Conservation (phyloP, 2,888 invertebrate species). For the Epirrhoe tristata region DNA sequence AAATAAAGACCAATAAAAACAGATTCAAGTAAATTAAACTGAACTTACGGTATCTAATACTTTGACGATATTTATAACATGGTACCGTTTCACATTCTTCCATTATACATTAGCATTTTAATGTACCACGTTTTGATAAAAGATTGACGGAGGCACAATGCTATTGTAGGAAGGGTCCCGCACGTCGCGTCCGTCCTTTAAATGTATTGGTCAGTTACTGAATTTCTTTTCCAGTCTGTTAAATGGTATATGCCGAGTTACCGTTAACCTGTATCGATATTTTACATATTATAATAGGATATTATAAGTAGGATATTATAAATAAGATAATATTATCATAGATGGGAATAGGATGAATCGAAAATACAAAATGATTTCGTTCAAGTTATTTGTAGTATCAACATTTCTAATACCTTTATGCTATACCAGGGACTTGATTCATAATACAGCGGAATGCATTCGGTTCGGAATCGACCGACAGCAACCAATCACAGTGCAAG, state of each 20-base stretch:
- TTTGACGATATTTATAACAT: conserved; percentile 34
- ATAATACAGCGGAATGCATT: too few relatives aligned
- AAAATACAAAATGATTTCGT: too few relatives aligned
- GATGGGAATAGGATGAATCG: too few relatives aligned
- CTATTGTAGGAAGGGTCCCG: conserved; percentile 24
- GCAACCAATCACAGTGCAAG: too few relatives aligned
- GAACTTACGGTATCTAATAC: conserved; percentile 35
- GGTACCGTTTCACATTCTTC: conserved; percentile 42
- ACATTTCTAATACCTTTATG: too few relatives aligned
- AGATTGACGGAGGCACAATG: conserved; percentile 39
- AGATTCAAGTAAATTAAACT: conserved; percentile 41
- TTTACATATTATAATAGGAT: neutral
- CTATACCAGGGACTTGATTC: too few relatives aligned
- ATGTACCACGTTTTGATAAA: conserved; percentile 39
- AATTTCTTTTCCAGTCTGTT: conserved; percentile 13
- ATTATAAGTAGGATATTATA: neutral
- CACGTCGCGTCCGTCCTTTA: conserved; percentile 21
- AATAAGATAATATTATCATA: too few relatives aligned
- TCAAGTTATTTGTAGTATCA: too few relatives aligned
- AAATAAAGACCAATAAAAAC: conserved; percentile 35
- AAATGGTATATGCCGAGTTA: neutral
- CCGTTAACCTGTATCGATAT: neutral
- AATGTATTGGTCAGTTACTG: conserved; percentile 22
- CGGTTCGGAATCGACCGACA: too few relatives aligned
- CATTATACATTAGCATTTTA: conserved; percentile 43